Evolutionary conservation across 2,888 invertebrate species (phyloP).

Genomic region (Pterobdella sp.): DNA sequence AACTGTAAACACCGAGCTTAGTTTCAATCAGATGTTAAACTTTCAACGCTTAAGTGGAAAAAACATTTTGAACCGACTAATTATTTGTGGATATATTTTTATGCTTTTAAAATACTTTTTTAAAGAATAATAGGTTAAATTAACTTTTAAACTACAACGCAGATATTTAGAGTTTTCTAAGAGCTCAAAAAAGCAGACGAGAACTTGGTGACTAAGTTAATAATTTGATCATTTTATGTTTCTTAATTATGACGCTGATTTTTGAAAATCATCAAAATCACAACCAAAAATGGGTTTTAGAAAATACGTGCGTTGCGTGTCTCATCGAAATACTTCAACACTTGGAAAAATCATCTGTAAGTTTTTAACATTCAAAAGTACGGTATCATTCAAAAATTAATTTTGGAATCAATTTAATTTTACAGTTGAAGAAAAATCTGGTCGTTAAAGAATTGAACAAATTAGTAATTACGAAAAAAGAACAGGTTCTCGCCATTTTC

Average conservation of each 20-base stretch:
- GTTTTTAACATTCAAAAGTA: background rate
- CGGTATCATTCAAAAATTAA: background rate
- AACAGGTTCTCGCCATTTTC: background rate
- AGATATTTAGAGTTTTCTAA: background rate
- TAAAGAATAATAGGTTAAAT: background rate
- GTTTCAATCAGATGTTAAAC: background rate
- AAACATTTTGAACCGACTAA: background rate
- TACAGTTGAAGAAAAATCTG: background rate
- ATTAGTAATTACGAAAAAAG: background rate
- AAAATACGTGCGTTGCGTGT: background rate
- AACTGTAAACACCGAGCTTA: background rate
- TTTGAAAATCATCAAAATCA: background rate
- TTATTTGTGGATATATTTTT: background rate
- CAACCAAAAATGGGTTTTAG: background rate
- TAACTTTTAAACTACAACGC: background rate
- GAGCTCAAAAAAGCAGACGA: background rate
- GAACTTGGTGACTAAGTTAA: too few species aligned
- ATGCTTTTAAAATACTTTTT: background rate
- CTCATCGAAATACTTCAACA: background rate
- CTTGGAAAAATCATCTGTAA: background rate
- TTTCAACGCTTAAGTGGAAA: background rate
- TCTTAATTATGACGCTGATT: background rate
- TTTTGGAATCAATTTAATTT: background rate
- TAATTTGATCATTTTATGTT: background rate
- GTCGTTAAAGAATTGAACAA: background rate